Evolutionary conservation across 2,888 invertebrate species (phyloP), one percentile per base, ranked within the genome.

Genomic region (Melieria picta): DNA sequence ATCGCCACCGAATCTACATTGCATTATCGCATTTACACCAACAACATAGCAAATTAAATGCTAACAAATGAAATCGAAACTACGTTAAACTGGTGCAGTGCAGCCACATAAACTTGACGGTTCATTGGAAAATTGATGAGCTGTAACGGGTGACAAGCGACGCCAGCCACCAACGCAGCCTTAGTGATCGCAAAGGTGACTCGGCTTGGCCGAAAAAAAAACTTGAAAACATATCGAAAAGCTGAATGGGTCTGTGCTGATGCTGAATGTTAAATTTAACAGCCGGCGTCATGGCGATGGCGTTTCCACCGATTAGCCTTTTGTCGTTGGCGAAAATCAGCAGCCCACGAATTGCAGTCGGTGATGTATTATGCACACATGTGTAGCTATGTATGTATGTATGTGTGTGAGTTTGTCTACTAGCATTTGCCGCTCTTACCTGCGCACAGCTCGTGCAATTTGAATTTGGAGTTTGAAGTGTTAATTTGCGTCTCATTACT

Each of bases 41-140:
- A 30, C 30, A 30, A 30, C 30, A 30, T 30, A 30, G 30, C 30
- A 30, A 30, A 30, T 30, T 30, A 30, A 30, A 30, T 2, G 1
- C 30, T 30, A 2, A 30, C 30, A 30, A 30, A 30, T 30, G 30
- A 30, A 30, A 30, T 30, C 30, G 30, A 30, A 30, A 30, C 30
- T 30, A 3, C 30, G 30, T 30, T 2, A 30, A 30, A 30, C 3
- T 30, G 1, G 30, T 1, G 30, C 30, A 30, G 30, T 30, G 30
- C 30, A 30, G 3, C 30, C 1, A 30, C 30, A 30, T 30, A 1
- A 30, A 64, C 52, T 73, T 62, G 13, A 42, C 30, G 67, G 66
- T 75, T 74, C 74, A 75, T 69, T 69, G 58, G 71, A 74, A 74
- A 75, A 74, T 71, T 74, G 75, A 74, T 75, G 74, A 75, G 74